Conservation (phyloP, 2,888 invertebrate species). For the Trachelus iudaicus region DNA sequence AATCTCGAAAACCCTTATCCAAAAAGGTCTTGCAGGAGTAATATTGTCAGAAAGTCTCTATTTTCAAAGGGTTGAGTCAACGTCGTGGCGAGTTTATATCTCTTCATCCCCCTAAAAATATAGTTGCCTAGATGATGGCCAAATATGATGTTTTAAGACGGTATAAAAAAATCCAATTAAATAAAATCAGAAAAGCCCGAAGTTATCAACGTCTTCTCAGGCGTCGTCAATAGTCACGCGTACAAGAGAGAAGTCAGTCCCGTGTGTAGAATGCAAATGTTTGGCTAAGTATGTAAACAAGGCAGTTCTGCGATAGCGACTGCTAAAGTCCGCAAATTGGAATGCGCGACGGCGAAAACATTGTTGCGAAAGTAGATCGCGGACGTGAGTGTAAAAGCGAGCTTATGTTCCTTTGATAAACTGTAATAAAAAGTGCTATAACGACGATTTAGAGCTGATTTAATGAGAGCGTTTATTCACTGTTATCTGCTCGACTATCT, state of each 20-base stretch:
- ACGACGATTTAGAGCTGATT: neutral
- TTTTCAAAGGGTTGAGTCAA: neutral
- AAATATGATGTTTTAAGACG: neutral
- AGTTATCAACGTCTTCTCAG: neutral
- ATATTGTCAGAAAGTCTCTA: neutral
- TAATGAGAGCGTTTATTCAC: neutral
- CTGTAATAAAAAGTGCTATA: neutral
- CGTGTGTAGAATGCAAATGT: neutral
- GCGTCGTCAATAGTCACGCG: neutral
- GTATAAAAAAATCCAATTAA: neutral
- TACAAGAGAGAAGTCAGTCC: neutral
- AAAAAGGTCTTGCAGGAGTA: neutral
- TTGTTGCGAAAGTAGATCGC: conserved; percentile 18
- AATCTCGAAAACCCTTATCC: neutral
- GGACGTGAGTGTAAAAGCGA: neutral
- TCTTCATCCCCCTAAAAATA: neutral
- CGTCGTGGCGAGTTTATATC: neutral
- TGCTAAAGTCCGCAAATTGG: conserved; percentile 1
- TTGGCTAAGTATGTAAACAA: neutral
- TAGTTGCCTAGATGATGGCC: neutral
- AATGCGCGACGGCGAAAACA: conserved; percentile 12
- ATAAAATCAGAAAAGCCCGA: neutral
- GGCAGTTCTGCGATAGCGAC: neutral
- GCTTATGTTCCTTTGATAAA: neutral
- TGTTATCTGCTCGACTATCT: neutral